phyloP scores from a whole-genome alignment of 2,113 vertebrate genomes.

The Scomber scombrus region DNA sequence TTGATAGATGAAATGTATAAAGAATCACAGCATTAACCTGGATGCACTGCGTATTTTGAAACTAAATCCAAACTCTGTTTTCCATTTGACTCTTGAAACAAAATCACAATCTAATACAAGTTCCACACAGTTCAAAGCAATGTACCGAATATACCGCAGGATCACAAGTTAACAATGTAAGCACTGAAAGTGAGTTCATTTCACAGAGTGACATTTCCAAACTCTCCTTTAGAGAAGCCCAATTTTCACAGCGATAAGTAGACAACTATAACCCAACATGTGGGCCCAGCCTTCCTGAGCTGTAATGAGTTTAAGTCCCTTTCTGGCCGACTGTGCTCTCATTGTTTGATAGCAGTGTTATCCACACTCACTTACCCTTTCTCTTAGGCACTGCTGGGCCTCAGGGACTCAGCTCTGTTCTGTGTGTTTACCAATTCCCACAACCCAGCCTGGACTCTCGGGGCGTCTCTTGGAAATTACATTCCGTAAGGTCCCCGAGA shows the following conservation, averaged over 20 bases:
- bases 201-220: constrained; percentile 49
- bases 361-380: constrained; percentile 78
- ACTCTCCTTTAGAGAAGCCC: constrained; percentile 47
- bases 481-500: constrained; percentile 64
- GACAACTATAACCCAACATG: constrained; percentile 51
- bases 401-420: constrained; percentile 56
- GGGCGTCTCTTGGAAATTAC: constrained; percentile 74
- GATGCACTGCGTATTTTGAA: neutral
- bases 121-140: constrained; percentile 34
- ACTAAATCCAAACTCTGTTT: constrained; percentile 33
- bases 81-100: constrained; percentile 30
- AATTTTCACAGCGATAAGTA: constrained; percentile 71
- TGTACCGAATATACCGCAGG: constrained; percentile 25
- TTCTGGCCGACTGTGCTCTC: constrained; percentile 60
- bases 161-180: constrained; percentile 48
- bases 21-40: neutral
- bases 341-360: constrained; percentile 76
- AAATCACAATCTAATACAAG: constrained; percentile 33
- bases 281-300: constrained; percentile 49
- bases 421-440: constrained; percentile 78
- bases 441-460: constrained; percentile 61
- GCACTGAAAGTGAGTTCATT: constrained; percentile 57
- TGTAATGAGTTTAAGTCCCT: constrained; percentile 72
- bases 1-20: constrained; percentile 25
- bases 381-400: constrained; percentile 63